Conservation (phyloP, 2,797 vertebrate species). For the Potorous gilbertii region DNA sequence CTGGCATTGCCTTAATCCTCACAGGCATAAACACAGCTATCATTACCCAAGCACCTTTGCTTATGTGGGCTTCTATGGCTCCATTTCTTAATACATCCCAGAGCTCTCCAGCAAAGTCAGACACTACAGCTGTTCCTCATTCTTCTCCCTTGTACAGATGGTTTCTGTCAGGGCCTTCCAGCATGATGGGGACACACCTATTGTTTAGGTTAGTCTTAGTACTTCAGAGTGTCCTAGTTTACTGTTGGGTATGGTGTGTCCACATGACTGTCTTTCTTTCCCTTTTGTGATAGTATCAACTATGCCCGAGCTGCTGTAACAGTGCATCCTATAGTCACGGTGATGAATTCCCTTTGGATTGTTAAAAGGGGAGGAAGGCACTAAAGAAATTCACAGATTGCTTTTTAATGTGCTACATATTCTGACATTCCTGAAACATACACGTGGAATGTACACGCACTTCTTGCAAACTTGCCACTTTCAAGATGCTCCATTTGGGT, state of each 20-base stretch:
- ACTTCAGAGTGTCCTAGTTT: slow-evolving; percentile 12
- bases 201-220: not conserved
- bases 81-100: not conserved
- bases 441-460: slow-evolving; percentile 36
- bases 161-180: not conserved
- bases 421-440: slow-evolving; percentile 41
- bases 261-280: not conserved
- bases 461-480: slow-evolving; percentile 52
- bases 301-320: not conserved
- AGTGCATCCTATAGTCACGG: not conserved
- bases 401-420: slow-evolving; percentile 20
- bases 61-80: slow-evolving; percentile 31
- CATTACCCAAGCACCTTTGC: slow-evolving; percentile 68
- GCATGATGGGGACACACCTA: not conserved
- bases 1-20: slow-evolving; percentile 68
- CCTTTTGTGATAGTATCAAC: not conserved
- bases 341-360: slow-evolving; percentile 50
- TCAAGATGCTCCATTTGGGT: slow-evolving; percentile 69
- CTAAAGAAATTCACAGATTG: slow-evolving; percentile 41
- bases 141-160: not conserved
- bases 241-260: rapidly evolving
- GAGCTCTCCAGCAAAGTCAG: slow-evolving; percentile 3
- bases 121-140: not conserved
- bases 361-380: slow-evolving; percentile 45
- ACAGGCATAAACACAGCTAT: slow-evolving; percentile 72